These are phyloP conservation scores for Xerus rutilus DNA, from an alignment of 2,797 vertebrate genomes.

Conservation along the genomic window DNA sequence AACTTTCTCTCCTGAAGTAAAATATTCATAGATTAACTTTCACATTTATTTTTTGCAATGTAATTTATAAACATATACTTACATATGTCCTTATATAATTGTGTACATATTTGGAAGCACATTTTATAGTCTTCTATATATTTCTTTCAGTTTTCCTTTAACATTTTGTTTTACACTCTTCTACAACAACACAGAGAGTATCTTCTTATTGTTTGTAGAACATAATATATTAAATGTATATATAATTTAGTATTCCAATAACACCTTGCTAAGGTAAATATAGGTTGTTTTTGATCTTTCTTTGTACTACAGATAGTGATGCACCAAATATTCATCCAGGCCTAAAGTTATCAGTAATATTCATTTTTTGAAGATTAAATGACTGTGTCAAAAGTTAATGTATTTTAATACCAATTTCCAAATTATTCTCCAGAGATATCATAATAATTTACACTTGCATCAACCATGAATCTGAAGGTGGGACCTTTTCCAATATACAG, in stretches of 20 bases:
- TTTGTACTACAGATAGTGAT: not conserved
- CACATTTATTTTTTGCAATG: not conserved
- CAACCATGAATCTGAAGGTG: not conserved
- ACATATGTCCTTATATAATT: not conserved
- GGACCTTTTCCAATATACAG: not conserved
- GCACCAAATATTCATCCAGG: not conserved
- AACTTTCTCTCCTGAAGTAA: not conserved
- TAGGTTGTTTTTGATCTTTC: not conserved
- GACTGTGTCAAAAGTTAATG: not conserved
- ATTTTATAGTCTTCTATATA: not conserved
- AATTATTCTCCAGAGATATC: slow-evolving; percentile 32
- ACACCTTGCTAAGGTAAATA: not conserved
- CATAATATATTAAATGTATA: not conserved
- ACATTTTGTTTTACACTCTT: not conserved
- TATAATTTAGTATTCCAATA: not conserved
- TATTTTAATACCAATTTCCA: slow-evolving; percentile 50
- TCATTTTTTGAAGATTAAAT: not conserved
- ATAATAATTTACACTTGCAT: not conserved
- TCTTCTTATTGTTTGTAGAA: not conserved
- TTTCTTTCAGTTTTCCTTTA: not conserved
- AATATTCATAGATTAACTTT: not conserved
- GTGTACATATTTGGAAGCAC: not conserved
- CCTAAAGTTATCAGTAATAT: not conserved
- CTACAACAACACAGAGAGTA: not conserved
- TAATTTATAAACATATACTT: not conserved